These are phyloP conservation scores for Notothenia rossii DNA, from an alignment of 2,113 vertebrate species.

Conservation along the genomic window DNA sequence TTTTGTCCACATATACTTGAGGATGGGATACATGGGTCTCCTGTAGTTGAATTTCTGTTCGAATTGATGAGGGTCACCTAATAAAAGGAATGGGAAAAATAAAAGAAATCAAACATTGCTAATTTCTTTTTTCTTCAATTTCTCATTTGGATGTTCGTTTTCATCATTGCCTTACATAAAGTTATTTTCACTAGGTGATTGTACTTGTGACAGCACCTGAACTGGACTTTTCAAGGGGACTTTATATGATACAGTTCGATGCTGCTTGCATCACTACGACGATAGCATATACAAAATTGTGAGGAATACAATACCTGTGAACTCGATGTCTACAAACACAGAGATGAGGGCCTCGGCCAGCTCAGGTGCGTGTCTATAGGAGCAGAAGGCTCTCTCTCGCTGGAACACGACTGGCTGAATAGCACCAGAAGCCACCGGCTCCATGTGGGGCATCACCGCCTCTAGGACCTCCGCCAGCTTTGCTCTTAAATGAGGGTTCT, in stretches of 20 bases:
- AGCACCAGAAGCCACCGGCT: conserved; percentile 84
- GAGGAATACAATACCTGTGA: conserved; percentile 87
- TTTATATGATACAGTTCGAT: background rate
- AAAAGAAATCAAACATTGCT: background rate
- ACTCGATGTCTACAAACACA: conserved; percentile 99
- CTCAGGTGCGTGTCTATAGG: conserved; percentile 88
- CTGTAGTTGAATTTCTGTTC: conserved; percentile 99
- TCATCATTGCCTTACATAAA: conserved; percentile 3
- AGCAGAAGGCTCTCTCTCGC: conserved; percentile 94
- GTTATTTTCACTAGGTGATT: background rate
- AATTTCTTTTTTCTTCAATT: conserved; percentile 1
- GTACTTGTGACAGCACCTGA: background rate
- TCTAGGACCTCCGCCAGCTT: conserved; percentile 97
- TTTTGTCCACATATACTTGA: conserved; percentile 96
- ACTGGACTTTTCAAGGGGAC: too few species aligned
- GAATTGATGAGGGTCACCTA: conserved; percentile 98
- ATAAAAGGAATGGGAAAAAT: background rate
- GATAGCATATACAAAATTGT: background rate
- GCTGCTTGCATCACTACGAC: background rate
- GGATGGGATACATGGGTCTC: conserved; percentile 98
- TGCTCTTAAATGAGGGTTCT: conserved; percentile 96
- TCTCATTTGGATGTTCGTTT: background rate
- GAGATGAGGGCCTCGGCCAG: conserved; percentile 95
- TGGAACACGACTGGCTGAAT: conserved; percentile 91
- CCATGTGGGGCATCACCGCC: conserved; percentile 98